These are phyloP conservation scores for Hydrolagus colliei DNA, from an alignment of 2,797 vertebrate species.

Conservation along the genomic window DNA sequence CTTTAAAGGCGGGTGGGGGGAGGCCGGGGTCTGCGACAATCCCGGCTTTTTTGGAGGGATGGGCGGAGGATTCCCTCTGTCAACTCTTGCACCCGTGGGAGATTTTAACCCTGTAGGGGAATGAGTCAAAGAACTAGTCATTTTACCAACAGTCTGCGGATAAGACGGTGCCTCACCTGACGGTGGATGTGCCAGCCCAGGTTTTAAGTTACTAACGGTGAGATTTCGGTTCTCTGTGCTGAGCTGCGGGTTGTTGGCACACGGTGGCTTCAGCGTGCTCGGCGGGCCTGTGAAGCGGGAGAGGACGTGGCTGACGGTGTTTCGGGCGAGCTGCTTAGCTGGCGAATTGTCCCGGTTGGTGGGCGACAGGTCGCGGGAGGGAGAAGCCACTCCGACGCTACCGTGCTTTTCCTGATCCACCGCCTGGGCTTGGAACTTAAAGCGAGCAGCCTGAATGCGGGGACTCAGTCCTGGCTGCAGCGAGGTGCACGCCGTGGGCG, in stretches of 20 bases:
- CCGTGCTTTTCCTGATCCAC: slow-evolving; percentile 94
- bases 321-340: slow-evolving; percentile 89
- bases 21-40: slow-evolving; percentile 89
- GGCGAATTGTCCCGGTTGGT: slow-evolving; percentile 85
- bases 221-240: slow-evolving; percentile 31
- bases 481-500: slow-evolving; percentile 51
- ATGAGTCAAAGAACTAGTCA: slow-evolving; percentile 47
- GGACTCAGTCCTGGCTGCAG: slow-evolving; percentile 76
- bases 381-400: slow-evolving; percentile 81
- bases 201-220: slow-evolving; percentile 54
- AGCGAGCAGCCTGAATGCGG: slow-evolving; percentile 85
- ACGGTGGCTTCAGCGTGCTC: slow-evolving; percentile 18
- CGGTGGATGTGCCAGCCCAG: slow-evolving; percentile 64
- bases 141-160: slow-evolving; percentile 67
- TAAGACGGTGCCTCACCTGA: slow-evolving; percentile 58
- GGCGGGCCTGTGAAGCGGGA: slow-evolving; percentile 89
- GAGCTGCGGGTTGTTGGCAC: background rate
- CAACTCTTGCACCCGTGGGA: slow-evolving; percentile 76
- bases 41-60: slow-evolving; percentile 98
- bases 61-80: slow-evolving; percentile 93
- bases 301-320: slow-evolving; percentile 91
- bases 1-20: slow-evolving; percentile 87
- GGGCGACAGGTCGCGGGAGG: slow-evolving; percentile 82
- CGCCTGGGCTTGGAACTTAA: slow-evolving; percentile 80
- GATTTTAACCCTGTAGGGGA: slow-evolving; percentile 75